Conservation (phyloP, 2,888 invertebrate species). For the Aethes cnicana region DNA sequence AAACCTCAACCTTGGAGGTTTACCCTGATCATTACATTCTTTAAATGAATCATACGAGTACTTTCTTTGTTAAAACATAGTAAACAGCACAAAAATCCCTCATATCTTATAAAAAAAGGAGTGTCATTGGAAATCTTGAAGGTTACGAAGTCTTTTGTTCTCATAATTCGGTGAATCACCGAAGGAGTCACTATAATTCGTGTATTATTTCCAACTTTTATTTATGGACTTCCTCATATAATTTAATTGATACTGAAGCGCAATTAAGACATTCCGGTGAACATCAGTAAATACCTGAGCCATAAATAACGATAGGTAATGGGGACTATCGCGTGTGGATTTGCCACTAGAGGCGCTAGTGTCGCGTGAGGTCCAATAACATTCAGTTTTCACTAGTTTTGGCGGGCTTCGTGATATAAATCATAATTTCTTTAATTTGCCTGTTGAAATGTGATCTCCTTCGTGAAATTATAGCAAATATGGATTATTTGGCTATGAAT, state of each 20-base stretch:
- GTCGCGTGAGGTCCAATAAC: no score
- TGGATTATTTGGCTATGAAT: no score
- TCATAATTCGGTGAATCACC: slow-evolving; percentile 12
- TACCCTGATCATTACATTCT: no score
- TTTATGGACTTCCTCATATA: slow-evolving; percentile 16
- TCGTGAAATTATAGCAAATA: no score
- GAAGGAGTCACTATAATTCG: not conserved
- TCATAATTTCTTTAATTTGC: no score
- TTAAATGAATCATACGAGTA: no score
- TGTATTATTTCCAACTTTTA: no score
- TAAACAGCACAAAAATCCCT: not conserved
- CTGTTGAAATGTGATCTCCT: no score
- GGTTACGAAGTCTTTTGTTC: not conserved
- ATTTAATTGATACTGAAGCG: slow-evolving; percentile 20
- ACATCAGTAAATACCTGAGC: slow-evolving; percentile 25
- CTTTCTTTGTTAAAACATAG: no score
- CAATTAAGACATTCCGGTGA: slow-evolving; percentile 30
- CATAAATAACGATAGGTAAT: slow-evolving; percentile 23
- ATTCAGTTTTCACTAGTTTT: no score
- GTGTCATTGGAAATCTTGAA: slow-evolving; percentile 1
- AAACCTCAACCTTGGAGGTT: no score
- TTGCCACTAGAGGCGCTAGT: slow-evolving; percentile 2
- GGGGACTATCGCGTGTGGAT: slow-evolving; percentile 14
- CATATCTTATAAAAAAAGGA: not conserved
- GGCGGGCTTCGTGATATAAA: no score